These are phyloP conservation scores for Oreochromis niloticus DNA, from an alignment of 2,113 vertebrate species.

Conservation along the genomic window DNA sequence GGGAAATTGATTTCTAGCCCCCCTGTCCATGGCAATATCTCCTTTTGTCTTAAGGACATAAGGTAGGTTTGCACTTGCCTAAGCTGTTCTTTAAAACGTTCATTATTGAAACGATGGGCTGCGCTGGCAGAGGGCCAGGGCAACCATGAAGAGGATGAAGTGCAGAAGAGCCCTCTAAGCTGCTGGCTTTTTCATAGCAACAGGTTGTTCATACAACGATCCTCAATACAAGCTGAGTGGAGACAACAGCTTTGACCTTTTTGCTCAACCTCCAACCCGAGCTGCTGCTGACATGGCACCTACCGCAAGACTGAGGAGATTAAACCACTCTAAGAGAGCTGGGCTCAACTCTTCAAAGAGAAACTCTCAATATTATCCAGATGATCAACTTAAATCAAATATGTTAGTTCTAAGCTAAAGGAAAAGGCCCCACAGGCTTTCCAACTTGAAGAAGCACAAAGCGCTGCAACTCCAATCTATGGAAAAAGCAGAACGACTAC, in stretches of 20 bases:
- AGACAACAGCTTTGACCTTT: conserved; percentile 51
- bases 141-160: conserved; percentile 50
- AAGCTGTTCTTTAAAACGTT: conserved; percentile 79
- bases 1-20: conserved; percentile 81
- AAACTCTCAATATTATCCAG: conserved; percentile 37
- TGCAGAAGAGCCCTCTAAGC: conserved; percentile 21
- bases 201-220: conserved; percentile 50
- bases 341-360: conserved; percentile 55
- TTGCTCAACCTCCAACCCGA: conserved; percentile 30
- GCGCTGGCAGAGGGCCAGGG: conserved; percentile 60
- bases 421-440: conserved; percentile 25
- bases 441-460: conserved; percentile 31
- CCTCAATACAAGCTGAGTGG: conserved; percentile 53
- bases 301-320: conserved; percentile 53
- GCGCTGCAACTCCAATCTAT: conserved; percentile 9
- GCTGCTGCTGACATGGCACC: conserved; percentile 57
- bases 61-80: conserved; percentile 73
- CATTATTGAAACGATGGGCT: conserved; percentile 73
- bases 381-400: conserved; percentile 54
- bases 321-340: conserved; percentile 25
- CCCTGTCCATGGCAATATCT: conserved; percentile 77
- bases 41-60: conserved; percentile 82
- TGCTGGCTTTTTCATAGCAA: conserved; percentile 35
- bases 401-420: conserved; percentile 40
- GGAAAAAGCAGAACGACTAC: background rate